Evolutionary conservation across 2,888 invertebrate species (phyloP).

Genomic region (Catocala sponsa): DNA sequence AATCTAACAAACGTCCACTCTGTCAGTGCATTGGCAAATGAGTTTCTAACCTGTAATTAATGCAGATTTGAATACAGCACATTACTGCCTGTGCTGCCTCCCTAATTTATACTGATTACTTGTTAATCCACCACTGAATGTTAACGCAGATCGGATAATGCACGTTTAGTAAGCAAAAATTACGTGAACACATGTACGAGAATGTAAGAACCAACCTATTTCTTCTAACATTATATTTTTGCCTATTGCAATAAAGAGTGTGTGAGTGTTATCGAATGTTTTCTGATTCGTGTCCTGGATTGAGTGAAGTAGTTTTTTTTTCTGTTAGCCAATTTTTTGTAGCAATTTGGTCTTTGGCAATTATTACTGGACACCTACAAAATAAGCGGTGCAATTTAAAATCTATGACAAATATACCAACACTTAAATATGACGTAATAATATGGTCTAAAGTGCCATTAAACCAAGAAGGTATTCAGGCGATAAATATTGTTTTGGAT

Average conservation of each 20-base stretch:
- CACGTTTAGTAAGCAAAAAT: constrained; percentile 12
- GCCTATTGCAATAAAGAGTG: too few relatives aligned
- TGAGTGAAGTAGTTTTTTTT: too few relatives aligned
- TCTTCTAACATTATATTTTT: background rate
- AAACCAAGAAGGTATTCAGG: too few relatives aligned
- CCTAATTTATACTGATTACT: constrained; percentile 57
- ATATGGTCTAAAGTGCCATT: too few relatives aligned
- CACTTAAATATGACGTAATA: too few relatives aligned
- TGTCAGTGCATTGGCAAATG: constrained; percentile 37
- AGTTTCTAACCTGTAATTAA: constrained; percentile 53
- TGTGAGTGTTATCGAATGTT: too few relatives aligned
- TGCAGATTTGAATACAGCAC: constrained; percentile 50
- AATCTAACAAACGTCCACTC: background rate
- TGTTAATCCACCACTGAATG: constrained; percentile 49
- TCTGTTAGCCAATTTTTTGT: too few relatives aligned
- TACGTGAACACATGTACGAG: background rate
- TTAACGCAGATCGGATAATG: constrained; percentile 36
- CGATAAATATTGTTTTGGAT: background rate
- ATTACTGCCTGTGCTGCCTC: constrained; percentile 52
- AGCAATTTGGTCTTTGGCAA: too few relatives aligned
- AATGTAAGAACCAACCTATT: background rate
- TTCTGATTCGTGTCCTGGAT: too few relatives aligned
- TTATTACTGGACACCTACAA: too few relatives aligned
- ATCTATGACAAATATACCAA: too few relatives aligned
- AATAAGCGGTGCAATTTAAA: too few relatives aligned